A percentile compares a stretch with the other conserved stretches of the same genome.
phyloP scores from a whole-genome alignment of 2,888 invertebrate genomes.

The Torymus texanus region DNA sequence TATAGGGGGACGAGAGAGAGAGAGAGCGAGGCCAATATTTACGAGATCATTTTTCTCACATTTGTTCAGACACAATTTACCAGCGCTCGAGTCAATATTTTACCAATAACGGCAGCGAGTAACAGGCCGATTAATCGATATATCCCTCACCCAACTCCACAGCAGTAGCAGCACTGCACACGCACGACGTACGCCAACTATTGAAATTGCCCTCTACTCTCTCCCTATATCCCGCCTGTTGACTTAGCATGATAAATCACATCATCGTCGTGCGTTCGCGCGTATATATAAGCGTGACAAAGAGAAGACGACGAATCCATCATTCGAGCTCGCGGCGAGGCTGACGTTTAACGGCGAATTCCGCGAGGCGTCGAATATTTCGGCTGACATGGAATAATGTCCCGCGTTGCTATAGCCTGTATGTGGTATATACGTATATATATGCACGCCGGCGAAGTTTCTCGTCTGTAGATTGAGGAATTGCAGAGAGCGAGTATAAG shows the following conservation, averaged over 20 bases:
- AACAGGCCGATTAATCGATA: conserved; percentile 40
- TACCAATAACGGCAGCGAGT: conserved; percentile 26
- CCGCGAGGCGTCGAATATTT: conserved; percentile 39
- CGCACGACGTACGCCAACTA: conserved; percentile 1
- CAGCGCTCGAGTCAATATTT: conserved; percentile 47
- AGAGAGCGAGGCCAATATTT: no score
- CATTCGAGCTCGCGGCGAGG: conserved; percentile 7
- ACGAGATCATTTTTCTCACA: conserved; percentile 24
- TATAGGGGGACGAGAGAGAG: no score
- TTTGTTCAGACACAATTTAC: conserved; percentile 16
- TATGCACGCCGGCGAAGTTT: neutral
- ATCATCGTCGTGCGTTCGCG: neutral
- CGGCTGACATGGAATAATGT: conserved; percentile 42
- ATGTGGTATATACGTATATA: neutral
- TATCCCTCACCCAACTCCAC: neutral
- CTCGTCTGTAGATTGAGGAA: conserved; percentile 21
- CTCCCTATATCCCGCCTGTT: conserved; percentile 19
- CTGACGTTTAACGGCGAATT: conserved; percentile 32
- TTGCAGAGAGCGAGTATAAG: neutral
- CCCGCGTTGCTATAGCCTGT: neutral
- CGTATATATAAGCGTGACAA: neutral
- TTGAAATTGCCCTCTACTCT: conserved; percentile 41
- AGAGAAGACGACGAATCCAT: conserved; percentile 29
- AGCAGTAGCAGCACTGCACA: no score
- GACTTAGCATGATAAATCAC: conserved; percentile 48